Percentiles rank a stretch among this genome's conserved stretches.
Evolutionary conservation across 2,113 vertebrate species (phyloP).

Genomic region (Colinus virginianus): DNA sequence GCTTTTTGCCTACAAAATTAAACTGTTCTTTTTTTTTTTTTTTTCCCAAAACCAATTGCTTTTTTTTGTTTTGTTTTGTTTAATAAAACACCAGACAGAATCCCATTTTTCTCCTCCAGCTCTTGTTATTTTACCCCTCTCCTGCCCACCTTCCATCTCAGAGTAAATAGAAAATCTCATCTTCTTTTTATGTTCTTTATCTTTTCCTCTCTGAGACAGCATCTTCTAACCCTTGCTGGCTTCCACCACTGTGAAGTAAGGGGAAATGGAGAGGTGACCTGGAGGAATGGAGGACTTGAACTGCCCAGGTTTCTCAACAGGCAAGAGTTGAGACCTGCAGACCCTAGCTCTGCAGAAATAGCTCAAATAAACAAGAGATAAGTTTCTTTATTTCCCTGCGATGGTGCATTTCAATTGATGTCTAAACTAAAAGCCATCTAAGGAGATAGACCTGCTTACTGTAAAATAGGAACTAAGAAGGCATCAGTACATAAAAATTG

Average conservation of each 20-base stretch:
- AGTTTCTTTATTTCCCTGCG: background rate
- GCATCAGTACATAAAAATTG: background rate
- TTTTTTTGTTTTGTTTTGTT: constrained; percentile 51
- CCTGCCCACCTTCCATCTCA: constrained; percentile 7
- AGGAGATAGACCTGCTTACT: background rate
- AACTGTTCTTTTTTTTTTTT: constrained; percentile 37
- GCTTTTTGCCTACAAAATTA: constrained; percentile 52
- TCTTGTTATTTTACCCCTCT: constrained; percentile 31
- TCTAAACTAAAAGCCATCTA: background rate
- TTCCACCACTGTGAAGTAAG: background rate
- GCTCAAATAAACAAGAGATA: background rate
- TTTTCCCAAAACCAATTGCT: background rate
- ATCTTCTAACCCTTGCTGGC: background rate
- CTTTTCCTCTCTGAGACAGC: constrained; percentile 18
- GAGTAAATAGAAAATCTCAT: constrained; percentile 17
- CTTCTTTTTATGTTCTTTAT: constrained; percentile 52
- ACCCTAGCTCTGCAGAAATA: background rate
- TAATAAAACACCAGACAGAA: constrained; percentile 63
- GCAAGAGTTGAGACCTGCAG: background rate
- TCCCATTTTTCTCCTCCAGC: constrained; percentile 43
- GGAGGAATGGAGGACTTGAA: background rate
- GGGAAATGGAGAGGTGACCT: background rate
- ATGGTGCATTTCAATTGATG: background rate
- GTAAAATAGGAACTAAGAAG: background rate
- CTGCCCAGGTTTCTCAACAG: background rate